Percentiles rank a stretch among this genome's conserved stretches.
Conservation (phyloP, 2,797 vertebrate species). For the Eulemur albifrons region DNA sequence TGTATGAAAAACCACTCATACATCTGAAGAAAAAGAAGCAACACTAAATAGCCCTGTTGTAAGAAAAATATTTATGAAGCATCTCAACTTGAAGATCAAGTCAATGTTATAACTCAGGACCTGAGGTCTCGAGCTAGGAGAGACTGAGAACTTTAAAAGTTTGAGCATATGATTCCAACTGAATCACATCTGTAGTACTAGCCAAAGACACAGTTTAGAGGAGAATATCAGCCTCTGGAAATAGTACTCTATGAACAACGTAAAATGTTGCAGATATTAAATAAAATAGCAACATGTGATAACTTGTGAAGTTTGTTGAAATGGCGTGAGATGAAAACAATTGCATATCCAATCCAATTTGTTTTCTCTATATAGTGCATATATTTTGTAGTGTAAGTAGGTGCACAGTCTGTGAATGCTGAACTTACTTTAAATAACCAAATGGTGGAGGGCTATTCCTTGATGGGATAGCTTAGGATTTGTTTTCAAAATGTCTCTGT, state of each 20-base stretch:
- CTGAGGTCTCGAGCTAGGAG: conserved; percentile 17
- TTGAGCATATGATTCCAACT: neutral
- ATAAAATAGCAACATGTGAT: conserved; percentile 46
- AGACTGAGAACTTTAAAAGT: neutral
- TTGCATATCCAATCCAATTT: neutral
- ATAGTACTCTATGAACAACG: neutral
- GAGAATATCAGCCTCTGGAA: neutral
- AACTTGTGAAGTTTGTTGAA: conserved; percentile 38
- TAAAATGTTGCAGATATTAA: conserved; percentile 36
- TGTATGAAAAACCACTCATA: conserved; percentile 78
- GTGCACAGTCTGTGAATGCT: conserved; percentile 3
- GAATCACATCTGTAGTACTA: neutral
- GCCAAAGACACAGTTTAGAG: neutral
- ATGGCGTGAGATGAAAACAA: conserved; percentile 8
- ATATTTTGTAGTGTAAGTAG: conserved; percentile 16
- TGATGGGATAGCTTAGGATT: neutral
- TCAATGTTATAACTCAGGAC: conserved; percentile 45
- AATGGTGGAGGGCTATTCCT: neutral
- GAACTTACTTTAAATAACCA: conserved; percentile 3
- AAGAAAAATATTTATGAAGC: conserved; percentile 55
- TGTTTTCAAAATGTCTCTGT: conserved; percentile 13
- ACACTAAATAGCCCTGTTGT: conserved; percentile 54
- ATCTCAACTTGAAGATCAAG: conserved; percentile 32
- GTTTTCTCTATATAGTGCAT: conserved; percentile 9
- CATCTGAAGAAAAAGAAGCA: conserved; percentile 63